Percentiles rank a stretch among this genome's conserved stretches.
phyloP scores from a whole-genome alignment of 1,140 invertebrate species.

The Melanaphis sacchari region DNA sequence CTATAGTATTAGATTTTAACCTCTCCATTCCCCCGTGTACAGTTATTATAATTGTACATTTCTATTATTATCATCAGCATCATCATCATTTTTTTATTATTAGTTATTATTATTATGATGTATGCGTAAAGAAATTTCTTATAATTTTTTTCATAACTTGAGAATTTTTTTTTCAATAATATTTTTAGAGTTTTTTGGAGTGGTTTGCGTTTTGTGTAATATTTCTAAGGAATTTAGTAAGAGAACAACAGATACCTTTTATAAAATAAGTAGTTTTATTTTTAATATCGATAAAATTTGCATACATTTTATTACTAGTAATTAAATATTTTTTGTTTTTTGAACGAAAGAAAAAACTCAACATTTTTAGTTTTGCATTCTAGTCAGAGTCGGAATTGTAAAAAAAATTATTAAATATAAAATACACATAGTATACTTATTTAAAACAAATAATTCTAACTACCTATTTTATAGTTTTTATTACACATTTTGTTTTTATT shows the following conservation, averaged over 20 bases:
- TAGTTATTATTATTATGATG: constrained; percentile 3
- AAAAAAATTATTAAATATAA: neutral
- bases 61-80: neutral
- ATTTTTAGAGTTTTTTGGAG: constrained; percentile 33
- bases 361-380: constrained; percentile 41
- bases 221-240: neutral
- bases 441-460: constrained; percentile 26
- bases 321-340: neutral
- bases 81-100: constrained; percentile 24
- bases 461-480: constrained; percentile 54
- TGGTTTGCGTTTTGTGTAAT: constrained; percentile 38
- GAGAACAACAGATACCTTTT: neutral
- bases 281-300: neutral
- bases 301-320: neutral
- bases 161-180: constrained; percentile 17
- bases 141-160: neutral
- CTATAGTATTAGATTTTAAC: constrained; percentile 31
- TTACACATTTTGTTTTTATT: constrained; percentile 51
- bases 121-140: constrained; percentile 9
- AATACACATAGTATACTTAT: neutral
- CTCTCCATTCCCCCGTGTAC: neutral
- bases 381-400: constrained; percentile 49
- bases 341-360: neutral
- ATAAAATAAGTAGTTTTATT: constrained; percentile 51
- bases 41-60: constrained; percentile 38